Percentiles rank a stretch among this genome's conserved stretches.
phyloP scores from a whole-genome alignment of 2,888 invertebrate genomes.

The Drosophila pseudotakahashii region DNA sequence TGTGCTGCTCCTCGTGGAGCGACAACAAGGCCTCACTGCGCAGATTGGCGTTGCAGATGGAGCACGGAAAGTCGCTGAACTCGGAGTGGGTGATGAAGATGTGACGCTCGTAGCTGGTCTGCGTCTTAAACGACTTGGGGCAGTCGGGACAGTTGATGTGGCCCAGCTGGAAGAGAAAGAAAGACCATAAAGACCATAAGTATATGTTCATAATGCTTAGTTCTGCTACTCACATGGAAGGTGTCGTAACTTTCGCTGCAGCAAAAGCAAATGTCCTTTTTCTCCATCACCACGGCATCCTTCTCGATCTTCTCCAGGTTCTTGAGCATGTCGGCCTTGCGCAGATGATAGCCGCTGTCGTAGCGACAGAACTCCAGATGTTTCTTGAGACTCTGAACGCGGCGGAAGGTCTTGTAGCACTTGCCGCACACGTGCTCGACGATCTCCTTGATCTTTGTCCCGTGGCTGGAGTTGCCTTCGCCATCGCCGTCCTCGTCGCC shows the following conservation, averaged over 20 bases:
- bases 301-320: conserved; percentile 82
- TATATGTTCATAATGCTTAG: not conserved
- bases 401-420: conserved; percentile 82
- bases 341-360: conserved; percentile 78
- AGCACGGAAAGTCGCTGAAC: conserved; percentile 87
- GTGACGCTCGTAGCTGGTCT: conserved; percentile 88
- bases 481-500: conserved; percentile 55
- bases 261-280: conserved; percentile 83
- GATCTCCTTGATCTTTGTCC: conserved; percentile 74
- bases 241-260: conserved; percentile 84
- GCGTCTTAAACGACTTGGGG: conserved; percentile 89
- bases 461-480: conserved; percentile 28
- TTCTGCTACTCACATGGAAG: conserved; percentile 77
- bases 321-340: conserved; percentile 81
- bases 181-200: not conserved
- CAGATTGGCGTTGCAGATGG: conserved; percentile 88
- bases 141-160: conserved; percentile 86
- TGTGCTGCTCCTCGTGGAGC: conserved; percentile 88
- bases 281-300: conserved; percentile 81
- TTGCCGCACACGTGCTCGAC: conserved; percentile 84
- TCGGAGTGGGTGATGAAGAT: conserved; percentile 89
- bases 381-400: conserved; percentile 80
- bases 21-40: conserved; percentile 87
- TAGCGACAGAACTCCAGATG: conserved; percentile 82
- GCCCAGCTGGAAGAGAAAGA: conserved; percentile 75